These are phyloP conservation scores for Paramisgurnus dabryanus DNA, from an alignment of 2,113 vertebrate species.

Conservation along the genomic window DNA sequence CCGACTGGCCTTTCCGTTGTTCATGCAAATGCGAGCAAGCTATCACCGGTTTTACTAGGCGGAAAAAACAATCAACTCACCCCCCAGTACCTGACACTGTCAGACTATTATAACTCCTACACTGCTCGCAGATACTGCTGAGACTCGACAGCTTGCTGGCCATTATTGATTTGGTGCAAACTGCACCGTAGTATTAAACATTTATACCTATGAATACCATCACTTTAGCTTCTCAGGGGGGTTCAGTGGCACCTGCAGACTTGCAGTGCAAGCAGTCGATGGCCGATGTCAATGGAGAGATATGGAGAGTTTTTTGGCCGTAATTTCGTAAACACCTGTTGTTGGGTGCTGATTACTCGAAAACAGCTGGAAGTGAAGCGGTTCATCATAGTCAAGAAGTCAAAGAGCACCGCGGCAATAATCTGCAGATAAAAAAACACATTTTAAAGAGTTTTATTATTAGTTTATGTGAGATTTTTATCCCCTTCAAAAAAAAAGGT, in stretches of 20 bases:
- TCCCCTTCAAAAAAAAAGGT: slow-evolving; percentile 53
- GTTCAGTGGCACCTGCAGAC: slow-evolving; percentile 10
- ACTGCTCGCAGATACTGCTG: neutral
- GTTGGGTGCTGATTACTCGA: neutral
- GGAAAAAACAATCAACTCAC: slow-evolving; percentile 41
- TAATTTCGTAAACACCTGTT: slow-evolving; percentile 15
- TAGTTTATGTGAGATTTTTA: slow-evolving; percentile 17
- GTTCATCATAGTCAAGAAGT: neutral
- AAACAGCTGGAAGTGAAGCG: no score
- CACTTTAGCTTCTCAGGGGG: slow-evolving; percentile 10
- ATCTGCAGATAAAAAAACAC: neutral
- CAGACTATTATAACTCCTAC: slow-evolving; percentile 39
- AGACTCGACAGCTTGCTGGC: slow-evolving; percentile 7
- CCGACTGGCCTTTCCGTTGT: slow-evolving; percentile 47
- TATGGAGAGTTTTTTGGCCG: neutral
- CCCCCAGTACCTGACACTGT: neutral
- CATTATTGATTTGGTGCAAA: slow-evolving; percentile 53
- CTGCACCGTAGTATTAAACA: slow-evolving; percentile 49
- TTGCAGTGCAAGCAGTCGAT: slow-evolving; percentile 1
- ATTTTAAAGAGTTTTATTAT: slow-evolving; percentile 22
- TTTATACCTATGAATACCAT: slow-evolving; percentile 47
- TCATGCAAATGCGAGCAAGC: slow-evolving; percentile 48
- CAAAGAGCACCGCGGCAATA: neutral
- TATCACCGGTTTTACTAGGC: slow-evolving; percentile 34
- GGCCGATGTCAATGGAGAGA: neutral